A percentile compares a stretch with the other conserved stretches of the same genome.
These are phyloP conservation scores for Zenarchopterus dispar DNA, from an alignment of 2,797 vertebrate species.

Conservation along the genomic window DNA sequence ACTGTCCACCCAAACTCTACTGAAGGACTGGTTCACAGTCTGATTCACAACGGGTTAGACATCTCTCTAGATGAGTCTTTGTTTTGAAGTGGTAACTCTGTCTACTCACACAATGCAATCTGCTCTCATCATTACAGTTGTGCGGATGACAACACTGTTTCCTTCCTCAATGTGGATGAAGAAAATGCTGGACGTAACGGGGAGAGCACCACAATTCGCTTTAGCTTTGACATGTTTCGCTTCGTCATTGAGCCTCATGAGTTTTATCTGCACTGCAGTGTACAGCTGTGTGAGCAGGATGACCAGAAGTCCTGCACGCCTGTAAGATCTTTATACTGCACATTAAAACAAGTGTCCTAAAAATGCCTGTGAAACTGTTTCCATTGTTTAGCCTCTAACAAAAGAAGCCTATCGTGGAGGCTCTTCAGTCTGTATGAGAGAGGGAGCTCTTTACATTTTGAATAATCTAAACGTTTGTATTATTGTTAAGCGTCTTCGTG, in stretches of 20 bases:
- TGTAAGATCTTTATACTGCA: slow-evolving; percentile 55
- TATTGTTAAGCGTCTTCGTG: no score
- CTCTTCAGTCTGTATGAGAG: no score
- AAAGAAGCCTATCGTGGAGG: no score
- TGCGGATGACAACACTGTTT: slow-evolving; percentile 65
- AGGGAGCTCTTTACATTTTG: background rate
- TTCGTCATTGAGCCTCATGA: slow-evolving; percentile 63
- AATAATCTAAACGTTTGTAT: no score
- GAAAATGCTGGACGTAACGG: slow-evolving; percentile 54
- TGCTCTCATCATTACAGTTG: slow-evolving; percentile 61
- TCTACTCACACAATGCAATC: background rate
- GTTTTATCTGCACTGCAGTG: slow-evolving; percentile 81
- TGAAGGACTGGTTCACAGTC: slow-evolving; percentile 52
- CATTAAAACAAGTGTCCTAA: background rate
- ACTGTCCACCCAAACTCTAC: slow-evolving; percentile 48
- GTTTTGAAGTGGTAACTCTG: background rate
- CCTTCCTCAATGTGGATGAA: slow-evolving; percentile 50
- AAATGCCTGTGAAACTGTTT: background rate
- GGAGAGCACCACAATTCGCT: slow-evolving; percentile 60
- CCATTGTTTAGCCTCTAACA: no score
- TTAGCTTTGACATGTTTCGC: slow-evolving; percentile 82
- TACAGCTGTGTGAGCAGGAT: slow-evolving; percentile 77
- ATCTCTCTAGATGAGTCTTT: no score
- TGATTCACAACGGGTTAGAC: slow-evolving; percentile 74
- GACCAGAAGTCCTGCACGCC: slow-evolving; percentile 69